A percentile compares a stretch with the other conserved stretches of the same genome.
These are phyloP conservation scores for Girardia tigrina DNA, from an alignment of 2,888 invertebrate species.

Conservation along the genomic window DNA sequence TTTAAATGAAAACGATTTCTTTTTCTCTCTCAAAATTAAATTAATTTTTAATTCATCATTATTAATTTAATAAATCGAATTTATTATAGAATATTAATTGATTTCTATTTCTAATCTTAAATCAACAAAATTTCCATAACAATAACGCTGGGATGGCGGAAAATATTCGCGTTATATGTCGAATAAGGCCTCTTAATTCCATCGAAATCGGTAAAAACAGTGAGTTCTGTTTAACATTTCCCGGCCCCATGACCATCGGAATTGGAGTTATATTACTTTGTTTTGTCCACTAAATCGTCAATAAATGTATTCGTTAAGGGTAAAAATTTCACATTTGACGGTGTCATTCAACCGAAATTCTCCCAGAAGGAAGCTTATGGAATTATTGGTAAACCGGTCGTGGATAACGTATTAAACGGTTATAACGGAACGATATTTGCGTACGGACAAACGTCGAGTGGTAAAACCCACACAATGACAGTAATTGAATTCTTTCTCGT, in stretches of 20 bases:
- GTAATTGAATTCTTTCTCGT: no score
- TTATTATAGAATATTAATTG: no score
- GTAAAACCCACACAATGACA: conserved; percentile 86
- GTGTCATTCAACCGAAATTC: conserved; percentile 96
- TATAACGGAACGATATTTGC: conserved; percentile 99
- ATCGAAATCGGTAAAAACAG: conserved; percentile 32
- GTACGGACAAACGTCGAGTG: conserved; percentile 97
- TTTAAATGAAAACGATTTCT: no score
- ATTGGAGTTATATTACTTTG: conserved; percentile 1
- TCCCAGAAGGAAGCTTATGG: conserved; percentile 97
- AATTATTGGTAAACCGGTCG: conserved; percentile 95
- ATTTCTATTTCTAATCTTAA: no score
- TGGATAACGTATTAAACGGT: conserved; percentile 77
- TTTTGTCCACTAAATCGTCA: background rate
- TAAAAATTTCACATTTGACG: conserved; percentile 94
- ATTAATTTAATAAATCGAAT: no score
- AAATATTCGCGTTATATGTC: conserved; percentile 33
- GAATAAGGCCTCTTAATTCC: conserved; percentile 33
- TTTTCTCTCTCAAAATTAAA: no score
- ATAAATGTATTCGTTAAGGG: conserved; percentile 58
- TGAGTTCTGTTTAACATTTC: conserved; percentile 30
- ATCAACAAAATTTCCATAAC: no score
- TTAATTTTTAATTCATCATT: no score
- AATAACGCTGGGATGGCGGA: no score
- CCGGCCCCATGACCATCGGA: conserved; percentile 25